Conservation (phyloP, 2,888 invertebrate species). For the Disparrhopalites patrizii region DNA sequence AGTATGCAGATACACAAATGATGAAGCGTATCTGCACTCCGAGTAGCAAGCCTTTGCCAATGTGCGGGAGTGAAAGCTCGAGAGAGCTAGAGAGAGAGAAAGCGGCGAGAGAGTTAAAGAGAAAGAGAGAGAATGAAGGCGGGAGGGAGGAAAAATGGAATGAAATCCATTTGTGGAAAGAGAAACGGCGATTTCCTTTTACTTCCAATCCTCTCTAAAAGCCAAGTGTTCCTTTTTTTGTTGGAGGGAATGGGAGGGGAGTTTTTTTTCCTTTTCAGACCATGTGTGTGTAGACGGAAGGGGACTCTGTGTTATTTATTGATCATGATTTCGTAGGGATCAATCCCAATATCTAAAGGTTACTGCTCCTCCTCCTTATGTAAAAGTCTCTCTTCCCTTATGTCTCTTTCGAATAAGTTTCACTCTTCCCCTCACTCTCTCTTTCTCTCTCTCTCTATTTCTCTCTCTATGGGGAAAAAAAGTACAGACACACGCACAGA, state of each 20-base stretch:
- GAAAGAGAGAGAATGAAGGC: conserved; percentile 1
- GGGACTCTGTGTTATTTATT: conserved; percentile 2
- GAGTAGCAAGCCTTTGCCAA: not conserved
- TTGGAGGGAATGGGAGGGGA: not conserved
- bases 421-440: too few relatives aligned
- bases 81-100: not conserved
- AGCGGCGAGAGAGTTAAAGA: not conserved
- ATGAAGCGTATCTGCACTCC: too few relatives aligned
- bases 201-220: conserved; percentile 18
- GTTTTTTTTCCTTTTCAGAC: not conserved
- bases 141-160: not conserved
- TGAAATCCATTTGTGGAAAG: conserved; percentile 14
- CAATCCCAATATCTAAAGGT: not conserved
- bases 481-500: too few relatives aligned
- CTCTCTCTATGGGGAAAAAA: too few relatives aligned
- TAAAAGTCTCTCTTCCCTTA: too few relatives aligned
- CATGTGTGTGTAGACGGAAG: not conserved
- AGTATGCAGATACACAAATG: too few relatives aligned
- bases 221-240: not conserved
- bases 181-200: not conserved
- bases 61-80: not conserved
- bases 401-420: too few relatives aligned
- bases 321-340: conserved; percentile 9
- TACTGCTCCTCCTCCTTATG: too few relatives aligned
- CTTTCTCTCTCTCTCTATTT: too few relatives aligned